Evolutionary conservation across 2,113 vertebrate genomes (phyloP), one percentile per base, ranked within the genome.

Genomic region (Lamprotornis superbus): DNA sequence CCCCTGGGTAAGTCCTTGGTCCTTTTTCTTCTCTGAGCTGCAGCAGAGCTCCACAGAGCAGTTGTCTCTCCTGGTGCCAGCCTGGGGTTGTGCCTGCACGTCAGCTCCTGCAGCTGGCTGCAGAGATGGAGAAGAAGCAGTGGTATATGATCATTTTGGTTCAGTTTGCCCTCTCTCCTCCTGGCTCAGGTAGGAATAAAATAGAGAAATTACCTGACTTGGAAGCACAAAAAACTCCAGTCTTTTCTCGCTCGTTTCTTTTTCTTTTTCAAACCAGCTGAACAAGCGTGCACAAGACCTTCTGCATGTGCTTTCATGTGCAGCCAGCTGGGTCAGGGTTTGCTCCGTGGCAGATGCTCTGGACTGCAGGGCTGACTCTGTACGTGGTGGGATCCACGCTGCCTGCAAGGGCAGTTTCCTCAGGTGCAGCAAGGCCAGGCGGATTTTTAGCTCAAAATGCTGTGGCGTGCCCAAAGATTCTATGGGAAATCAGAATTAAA

Each of bases 1-100:
- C 78, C 92, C 50, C 53, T 12, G 68, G 98, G 98, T 98, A 97
- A 98, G 98, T 98, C 82, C 89, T 96, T 7, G 15, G 31, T 86
- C 85, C 76, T 93, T 91, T 90, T 82, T 77, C 53, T 69, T 83
- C 76, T 74, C 60, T 61, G 25, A 64, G 81, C 71, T 80, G 42
- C 57, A 69, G 42, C 55, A 63, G 65, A 37, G 69, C 27, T 47
- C 55, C 60, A 15, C 19, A 37, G 92, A 78, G 70, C 42, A 20
- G 6, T 73, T 47, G 44, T 68, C 49, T 2, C 15, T 63, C 10
- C 39, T 74, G 89, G 40, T 67, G 60, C 55, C 33, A 57, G 69
- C 10, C 8, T 12, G 9, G 52, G 37, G 15, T 21, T 83, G 77
- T 22, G 5, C 39, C 81, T 65, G 40, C 42, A 10, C 1, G 0